phyloP scores from a whole-genome alignment of 2,797 vertebrate species.

The Brachyalestes nurse region DNA sequence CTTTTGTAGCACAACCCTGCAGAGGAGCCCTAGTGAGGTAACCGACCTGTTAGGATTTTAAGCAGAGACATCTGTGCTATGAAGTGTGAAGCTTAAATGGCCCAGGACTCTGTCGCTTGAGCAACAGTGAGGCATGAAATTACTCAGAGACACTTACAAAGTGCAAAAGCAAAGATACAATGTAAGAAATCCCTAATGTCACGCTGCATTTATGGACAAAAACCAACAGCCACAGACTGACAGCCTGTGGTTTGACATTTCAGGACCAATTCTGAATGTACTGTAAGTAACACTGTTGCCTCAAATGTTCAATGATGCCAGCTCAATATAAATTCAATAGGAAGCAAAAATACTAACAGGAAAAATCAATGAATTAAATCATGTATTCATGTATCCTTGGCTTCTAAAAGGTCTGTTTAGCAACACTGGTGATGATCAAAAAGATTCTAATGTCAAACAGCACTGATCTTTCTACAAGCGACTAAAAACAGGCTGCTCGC shows the following conservation, averaged over 20 bases:
- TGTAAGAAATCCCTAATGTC: not conserved
- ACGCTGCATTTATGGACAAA: not conserved
- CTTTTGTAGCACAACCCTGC: not conserved
- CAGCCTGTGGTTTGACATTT: not conserved
- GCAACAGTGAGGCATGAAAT: not conserved
- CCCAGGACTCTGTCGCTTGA: not conserved
- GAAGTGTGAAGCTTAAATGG: not conserved
- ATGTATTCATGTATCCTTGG: not conserved
- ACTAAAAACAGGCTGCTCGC: conserved; percentile 25
- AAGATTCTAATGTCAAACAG: conserved; percentile 4
- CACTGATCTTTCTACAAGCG: conserved; percentile 15
- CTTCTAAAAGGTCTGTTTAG: not conserved
- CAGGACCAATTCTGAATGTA: not conserved
- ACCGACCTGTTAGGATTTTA: not conserved
- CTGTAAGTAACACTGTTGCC: not conserved
- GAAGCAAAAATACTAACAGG: not conserved
- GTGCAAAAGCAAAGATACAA: not conserved
- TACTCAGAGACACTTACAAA: not conserved
- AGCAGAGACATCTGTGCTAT: not conserved
- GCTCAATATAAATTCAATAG: not conserved
- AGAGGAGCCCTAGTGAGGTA: not conserved
- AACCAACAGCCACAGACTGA: not conserved
- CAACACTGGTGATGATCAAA: not conserved
- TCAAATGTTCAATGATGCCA: not conserved
- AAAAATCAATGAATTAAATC: not conserved